Conservation (phyloP, 2,888 invertebrate species). For the Strigamia crassipes region DNA sequence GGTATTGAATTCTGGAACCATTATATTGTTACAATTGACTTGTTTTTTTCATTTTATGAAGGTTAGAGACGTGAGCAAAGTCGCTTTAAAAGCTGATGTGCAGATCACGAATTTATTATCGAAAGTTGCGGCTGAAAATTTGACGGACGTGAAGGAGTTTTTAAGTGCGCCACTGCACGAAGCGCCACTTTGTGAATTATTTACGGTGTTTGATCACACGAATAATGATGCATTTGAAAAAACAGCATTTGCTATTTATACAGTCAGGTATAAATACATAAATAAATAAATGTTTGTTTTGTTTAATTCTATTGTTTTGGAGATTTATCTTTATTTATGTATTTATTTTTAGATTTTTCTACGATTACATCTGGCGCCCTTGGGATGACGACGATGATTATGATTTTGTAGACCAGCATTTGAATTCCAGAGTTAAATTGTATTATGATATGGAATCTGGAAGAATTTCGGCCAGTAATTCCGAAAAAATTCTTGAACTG, state of each 20-base stretch:
- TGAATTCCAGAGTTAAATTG: slow-evolving; percentile 52
- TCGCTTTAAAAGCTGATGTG: slow-evolving; percentile 50
- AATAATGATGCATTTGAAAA: slow-evolving; percentile 51
- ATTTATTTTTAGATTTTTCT: slow-evolving; percentile 52
- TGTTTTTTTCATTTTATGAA: not conserved
- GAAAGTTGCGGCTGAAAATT: slow-evolving; percentile 31
- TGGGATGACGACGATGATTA: slow-evolving; percentile 53
- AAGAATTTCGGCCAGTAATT: not conserved
- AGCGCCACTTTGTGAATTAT: slow-evolving; percentile 52
- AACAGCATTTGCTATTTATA: slow-evolving; percentile 53
- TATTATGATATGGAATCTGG: slow-evolving; percentile 38
- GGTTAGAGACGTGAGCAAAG: slow-evolving; percentile 50
- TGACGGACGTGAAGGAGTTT: slow-evolving; percentile 44
- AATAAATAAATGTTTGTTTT: not conserved
- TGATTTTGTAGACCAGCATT: slow-evolving; percentile 51
- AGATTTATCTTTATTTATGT: not conserved
- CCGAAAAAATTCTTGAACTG: slow-evolving; percentile 10
- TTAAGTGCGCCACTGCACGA: slow-evolving; percentile 44
- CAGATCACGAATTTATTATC: slow-evolving; percentile 45
- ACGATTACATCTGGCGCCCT: slow-evolving; percentile 52
- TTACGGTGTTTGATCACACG: slow-evolving; percentile 52
- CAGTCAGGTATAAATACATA: slow-evolving; percentile 50
- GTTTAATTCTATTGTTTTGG: not conserved
- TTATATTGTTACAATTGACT: not conserved
- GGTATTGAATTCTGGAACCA: slow-evolving; percentile 45